These are phyloP conservation scores for Mormyrus lacerda DNA, from an alignment of 2,113 vertebrate species.

Conservation along the genomic window DNA sequence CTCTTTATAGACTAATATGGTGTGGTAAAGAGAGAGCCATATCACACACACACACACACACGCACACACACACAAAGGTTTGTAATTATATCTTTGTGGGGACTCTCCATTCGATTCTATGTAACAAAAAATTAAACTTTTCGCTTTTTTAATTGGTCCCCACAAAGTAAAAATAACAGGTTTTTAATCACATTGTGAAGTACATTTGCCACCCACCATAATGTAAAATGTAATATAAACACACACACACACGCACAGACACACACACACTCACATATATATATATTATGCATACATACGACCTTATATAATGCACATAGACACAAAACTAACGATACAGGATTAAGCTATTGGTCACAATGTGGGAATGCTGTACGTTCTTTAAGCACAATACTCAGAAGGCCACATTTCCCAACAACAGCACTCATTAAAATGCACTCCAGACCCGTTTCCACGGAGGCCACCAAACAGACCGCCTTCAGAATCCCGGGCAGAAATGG, in stretches of 20 bases:
- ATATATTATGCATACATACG: background rate
- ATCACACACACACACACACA: background rate
- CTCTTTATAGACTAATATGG: background rate
- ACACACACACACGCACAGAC: background rate
- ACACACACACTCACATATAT: background rate
- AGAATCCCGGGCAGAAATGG: background rate
- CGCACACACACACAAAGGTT: no score
- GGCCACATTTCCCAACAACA: background rate
- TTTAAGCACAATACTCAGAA: background rate
- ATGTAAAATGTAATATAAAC: no score
- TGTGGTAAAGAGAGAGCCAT: background rate
- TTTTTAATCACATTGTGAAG: no score
- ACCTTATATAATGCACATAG: background rate
- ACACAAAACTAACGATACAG: background rate
- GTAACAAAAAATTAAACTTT: no score
- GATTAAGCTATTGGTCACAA: background rate
- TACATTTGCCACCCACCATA: no score
- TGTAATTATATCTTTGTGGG: no score
- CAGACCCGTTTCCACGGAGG: background rate
- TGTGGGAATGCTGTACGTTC: background rate
- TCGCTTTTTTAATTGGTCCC: no score
- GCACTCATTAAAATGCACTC: conserved; percentile 5
- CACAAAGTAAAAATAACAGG: no score
- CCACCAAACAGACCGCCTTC: background rate
- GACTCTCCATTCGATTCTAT: no score